Evolutionary conservation across 37 sponge, comb jelly and placozoan genomes (phyloP).

Genomic region (Ianthella basta): DNA sequence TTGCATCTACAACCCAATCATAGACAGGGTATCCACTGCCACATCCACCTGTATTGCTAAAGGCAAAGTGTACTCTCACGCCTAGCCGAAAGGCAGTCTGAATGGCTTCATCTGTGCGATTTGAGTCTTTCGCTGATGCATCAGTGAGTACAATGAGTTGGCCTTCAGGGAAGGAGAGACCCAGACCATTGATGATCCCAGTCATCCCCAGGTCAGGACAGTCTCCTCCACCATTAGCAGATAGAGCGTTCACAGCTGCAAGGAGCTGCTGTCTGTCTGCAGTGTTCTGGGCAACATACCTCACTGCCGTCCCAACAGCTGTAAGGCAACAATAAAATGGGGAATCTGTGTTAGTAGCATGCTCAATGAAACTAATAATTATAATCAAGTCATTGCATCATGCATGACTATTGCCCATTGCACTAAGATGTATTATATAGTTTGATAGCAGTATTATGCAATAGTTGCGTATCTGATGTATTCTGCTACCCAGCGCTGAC

Average conservation of each 20-base stretch:
- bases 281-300: neutral
- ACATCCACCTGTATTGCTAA: neutral
- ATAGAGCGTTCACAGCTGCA: slow-evolving; percentile 16
- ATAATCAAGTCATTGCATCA: no score
- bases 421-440: no score
- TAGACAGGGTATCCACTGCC: slow-evolving; percentile 23
- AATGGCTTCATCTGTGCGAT: slow-evolving; percentile 11
- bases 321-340: no score
- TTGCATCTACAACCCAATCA: neutral
- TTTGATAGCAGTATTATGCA: no score
- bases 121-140: slow-evolving; percentile 24
- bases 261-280: neutral
- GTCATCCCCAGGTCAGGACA: slow-evolving; percentile 43
- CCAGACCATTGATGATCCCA: slow-evolving; percentile 35
- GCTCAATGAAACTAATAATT: no score
- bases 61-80: slow-evolving; percentile 4
- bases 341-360: no score
- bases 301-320: slow-evolving; percentile 33
- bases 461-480: no score
- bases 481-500: no score
- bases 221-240: slow-evolving; percentile 43
- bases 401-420: no score
- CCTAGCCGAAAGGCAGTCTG: neutral
- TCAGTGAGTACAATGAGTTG: slow-evolving; percentile 40
- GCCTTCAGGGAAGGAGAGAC: slow-evolving; percentile 7